Percentiles rank a stretch among this genome's conserved stretches.
phyloP scores from a whole-genome alignment of 35 echinoderm and acorn worm genomes.

The Hemicentrotus pulcherrimus region DNA sequence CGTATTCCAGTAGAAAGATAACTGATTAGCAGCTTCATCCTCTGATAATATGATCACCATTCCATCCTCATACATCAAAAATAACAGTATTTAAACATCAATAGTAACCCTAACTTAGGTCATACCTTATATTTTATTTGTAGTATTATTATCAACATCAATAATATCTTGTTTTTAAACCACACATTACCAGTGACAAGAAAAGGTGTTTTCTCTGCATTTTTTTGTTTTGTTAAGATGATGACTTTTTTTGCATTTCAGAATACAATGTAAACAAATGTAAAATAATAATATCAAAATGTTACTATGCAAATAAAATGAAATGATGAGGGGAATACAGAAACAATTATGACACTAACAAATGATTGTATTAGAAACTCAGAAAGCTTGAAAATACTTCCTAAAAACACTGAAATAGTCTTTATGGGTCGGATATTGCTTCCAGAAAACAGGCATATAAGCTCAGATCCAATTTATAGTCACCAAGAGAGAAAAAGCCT shows the following conservation, averaged over 20 bases:
- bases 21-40: not conserved
- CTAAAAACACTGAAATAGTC: not conserved
- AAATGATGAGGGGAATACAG: not conserved
- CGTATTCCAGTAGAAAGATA: not conserved
- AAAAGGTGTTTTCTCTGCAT: no score
- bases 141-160: no score
- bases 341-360: not conserved
- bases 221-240: no score
- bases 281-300: not conserved
- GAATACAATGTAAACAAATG: no score
- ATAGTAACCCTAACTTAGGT: not conserved
- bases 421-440: not conserved
- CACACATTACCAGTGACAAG: no score
- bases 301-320: not conserved
- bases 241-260: no score
- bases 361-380: no score
- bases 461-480: not conserved
- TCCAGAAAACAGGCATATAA: not conserved
- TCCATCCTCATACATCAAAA: not conserved
- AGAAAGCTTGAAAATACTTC: no score
- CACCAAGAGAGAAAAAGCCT: not conserved
- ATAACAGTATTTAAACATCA: not conserved
- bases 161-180: no score
- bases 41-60: not conserved
- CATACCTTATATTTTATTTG: no score